Conservation (phyloP, 2,797 vertebrate genomes). For the Botia almorhae region DNA sequence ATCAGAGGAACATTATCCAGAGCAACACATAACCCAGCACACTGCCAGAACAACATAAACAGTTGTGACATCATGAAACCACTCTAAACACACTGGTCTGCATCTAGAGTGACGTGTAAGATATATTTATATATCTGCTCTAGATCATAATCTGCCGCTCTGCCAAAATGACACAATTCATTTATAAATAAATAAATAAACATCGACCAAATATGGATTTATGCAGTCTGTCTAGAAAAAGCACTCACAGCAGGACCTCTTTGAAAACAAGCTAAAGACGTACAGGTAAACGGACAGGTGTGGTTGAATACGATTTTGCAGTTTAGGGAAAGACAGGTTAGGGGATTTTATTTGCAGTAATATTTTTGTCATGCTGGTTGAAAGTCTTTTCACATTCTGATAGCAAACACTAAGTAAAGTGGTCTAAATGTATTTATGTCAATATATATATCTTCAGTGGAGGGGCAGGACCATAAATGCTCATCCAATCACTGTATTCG, state of each 20-base stretch:
- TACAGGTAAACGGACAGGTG: not conserved
- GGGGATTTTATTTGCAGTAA: no score
- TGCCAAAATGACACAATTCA: constrained; percentile 14
- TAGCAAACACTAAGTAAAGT: no score
- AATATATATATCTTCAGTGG: no score
- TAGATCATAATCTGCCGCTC: constrained; percentile 13
- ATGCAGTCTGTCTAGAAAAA: constrained; percentile 4
- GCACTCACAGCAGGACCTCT: not conserved
- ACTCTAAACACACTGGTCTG: constrained; percentile 26
- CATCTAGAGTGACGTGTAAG: constrained; percentile 15
- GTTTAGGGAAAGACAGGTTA: no score
- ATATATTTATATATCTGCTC: constrained; percentile 41
- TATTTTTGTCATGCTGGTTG: no score
- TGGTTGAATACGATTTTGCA: no score
- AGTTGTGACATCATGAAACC: constrained; percentile 34
- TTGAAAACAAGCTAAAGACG: not conserved
- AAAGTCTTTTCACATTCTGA: no score
- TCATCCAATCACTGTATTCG: no score
- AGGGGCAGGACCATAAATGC: no score
- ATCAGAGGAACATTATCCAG: constrained; percentile 58
- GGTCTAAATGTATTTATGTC: no score
- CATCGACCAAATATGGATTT: constrained; percentile 12
- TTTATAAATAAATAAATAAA: constrained; percentile 31
- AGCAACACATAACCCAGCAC: constrained; percentile 43
- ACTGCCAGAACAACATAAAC: constrained; percentile 48